These are phyloP conservation scores for Drosophila seguyi DNA, from an alignment of 1,140 invertebrate genomes.

Conservation along the genomic window DNA sequence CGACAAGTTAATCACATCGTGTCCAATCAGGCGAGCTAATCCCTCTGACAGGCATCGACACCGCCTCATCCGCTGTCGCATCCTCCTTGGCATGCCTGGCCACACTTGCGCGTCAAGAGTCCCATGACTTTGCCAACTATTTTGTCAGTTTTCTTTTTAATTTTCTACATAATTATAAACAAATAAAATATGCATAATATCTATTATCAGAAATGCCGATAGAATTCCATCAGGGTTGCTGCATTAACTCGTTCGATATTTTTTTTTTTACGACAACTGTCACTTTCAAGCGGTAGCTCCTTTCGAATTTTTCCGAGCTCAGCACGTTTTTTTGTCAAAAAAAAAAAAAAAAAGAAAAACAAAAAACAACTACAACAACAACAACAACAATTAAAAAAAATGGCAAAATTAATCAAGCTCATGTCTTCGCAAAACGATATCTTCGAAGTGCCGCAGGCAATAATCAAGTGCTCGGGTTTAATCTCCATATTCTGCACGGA, in stretches of 20 bases:
- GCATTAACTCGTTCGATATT: background rate
- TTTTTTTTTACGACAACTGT: background rate
- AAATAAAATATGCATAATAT: too few species aligned
- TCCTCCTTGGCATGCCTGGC: too few species aligned
- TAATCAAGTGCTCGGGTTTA: background rate
- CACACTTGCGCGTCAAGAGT: background rate
- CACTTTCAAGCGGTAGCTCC: background rate
- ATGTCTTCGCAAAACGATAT: background rate
- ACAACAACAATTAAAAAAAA: too few species aligned
- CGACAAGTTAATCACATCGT: slow-evolving; percentile 81
- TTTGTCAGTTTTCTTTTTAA: background rate
- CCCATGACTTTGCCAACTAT: background rate
- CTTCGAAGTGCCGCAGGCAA: background rate
- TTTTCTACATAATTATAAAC: background rate
- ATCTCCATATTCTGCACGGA: background rate
- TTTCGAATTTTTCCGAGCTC: background rate
- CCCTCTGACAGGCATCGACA: slow-evolving; percentile 50
- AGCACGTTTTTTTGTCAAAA: background rate
- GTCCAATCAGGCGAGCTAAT: slow-evolving; percentile 79
- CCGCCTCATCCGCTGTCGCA: slow-evolving; percentile 2
- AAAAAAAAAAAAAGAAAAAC: background rate
- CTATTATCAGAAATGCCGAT: too few species aligned
- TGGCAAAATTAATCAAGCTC: background rate
- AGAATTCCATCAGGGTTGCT: too few species aligned
- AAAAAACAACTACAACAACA: too few species aligned